A percentile compares a stretch with the other conserved stretches of the same genome.
phyloP scores from a whole-genome alignment of 2,888 invertebrate genomes.

The Epistrophe grossulariae region DNA sequence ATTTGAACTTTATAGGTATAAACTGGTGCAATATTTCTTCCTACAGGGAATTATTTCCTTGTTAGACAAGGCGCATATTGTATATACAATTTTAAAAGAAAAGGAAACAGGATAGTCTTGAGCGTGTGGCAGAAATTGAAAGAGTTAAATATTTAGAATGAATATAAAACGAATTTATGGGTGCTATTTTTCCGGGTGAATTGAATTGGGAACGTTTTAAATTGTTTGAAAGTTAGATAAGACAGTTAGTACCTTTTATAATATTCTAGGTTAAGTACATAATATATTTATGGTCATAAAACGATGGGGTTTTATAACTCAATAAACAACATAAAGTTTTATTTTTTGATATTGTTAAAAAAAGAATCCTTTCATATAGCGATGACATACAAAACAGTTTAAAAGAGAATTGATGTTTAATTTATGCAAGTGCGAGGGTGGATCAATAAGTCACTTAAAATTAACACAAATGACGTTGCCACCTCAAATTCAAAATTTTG shows the following conservation, averaged over 20 bases:
- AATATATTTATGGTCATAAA: neutral
- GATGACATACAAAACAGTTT: too few species aligned
- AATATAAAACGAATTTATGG: constrained; percentile 55
- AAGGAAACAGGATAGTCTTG: neutral
- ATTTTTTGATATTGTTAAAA: too few species aligned
- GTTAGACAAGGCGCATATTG: constrained; percentile 32
- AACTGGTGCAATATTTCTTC: constrained; percentile 55
- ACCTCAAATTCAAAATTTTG: too few species aligned
- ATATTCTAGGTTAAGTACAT: neutral
- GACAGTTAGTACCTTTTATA: neutral
- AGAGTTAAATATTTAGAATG: constrained; percentile 55
- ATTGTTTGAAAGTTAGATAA: constrained; percentile 1
- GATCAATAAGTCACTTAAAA: too few species aligned
- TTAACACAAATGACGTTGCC: too few species aligned
- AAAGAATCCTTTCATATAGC: too few species aligned
- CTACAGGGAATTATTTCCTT: constrained; percentile 27
- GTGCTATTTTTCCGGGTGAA: constrained; percentile 1
- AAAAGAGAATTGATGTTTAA: too few species aligned
- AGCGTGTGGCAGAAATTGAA: constrained; percentile 18
- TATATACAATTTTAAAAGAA: neutral
- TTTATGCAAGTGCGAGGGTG: too few species aligned
- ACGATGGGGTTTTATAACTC: neutral
- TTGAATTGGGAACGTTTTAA: constrained; percentile 9
- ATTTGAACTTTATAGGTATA: constrained; percentile 54
- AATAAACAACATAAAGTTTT: neutral